Evolutionary conservation across 2,797 vertebrate species (phyloP).

Genomic region (Selene dorsalis): DNA sequence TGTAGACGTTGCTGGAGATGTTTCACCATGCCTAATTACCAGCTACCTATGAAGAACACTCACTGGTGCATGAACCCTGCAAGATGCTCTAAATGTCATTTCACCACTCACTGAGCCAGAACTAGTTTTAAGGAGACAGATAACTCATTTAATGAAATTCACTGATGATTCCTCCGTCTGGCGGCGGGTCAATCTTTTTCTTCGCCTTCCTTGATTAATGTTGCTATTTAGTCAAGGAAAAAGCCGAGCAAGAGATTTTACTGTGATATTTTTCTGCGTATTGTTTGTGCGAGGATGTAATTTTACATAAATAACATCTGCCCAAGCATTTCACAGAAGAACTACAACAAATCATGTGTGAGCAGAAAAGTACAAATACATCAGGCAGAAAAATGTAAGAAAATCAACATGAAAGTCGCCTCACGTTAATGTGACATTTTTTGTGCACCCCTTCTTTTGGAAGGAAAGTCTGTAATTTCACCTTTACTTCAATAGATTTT

Average conservation of each 20-base stretch:
- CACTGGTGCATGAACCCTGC: conserved; percentile 64
- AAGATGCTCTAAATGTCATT: conserved; percentile 71
- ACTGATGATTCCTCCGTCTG: conserved; percentile 54
- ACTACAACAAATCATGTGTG: not conserved
- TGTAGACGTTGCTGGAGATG: conserved; percentile 62
- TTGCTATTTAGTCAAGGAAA: conserved; percentile 10
- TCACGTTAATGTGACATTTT: no score
- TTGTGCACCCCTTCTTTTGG: no score
- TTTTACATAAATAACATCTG: not conserved
- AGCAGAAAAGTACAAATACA: not conserved
- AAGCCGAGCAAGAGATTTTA: conserved; percentile 3
- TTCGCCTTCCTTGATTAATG: conserved; percentile 43
- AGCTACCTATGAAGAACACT: conserved; percentile 64
- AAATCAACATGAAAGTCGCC: no score
- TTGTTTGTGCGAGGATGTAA: not conserved
- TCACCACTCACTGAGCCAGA: conserved; percentile 74
- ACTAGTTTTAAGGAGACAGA: conserved; percentile 65
- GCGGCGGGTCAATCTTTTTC: conserved; percentile 39
- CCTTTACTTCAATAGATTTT: no score
- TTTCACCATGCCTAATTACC: conserved; percentile 67
- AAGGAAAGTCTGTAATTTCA: no score
- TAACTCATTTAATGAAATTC: conserved; percentile 70
- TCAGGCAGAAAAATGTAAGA: not conserved
- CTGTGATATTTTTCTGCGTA: not conserved
- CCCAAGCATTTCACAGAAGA: not conserved